phyloP scores from a whole-genome alignment of 2,888 invertebrate species.

The Philaethria dido region DNA sequence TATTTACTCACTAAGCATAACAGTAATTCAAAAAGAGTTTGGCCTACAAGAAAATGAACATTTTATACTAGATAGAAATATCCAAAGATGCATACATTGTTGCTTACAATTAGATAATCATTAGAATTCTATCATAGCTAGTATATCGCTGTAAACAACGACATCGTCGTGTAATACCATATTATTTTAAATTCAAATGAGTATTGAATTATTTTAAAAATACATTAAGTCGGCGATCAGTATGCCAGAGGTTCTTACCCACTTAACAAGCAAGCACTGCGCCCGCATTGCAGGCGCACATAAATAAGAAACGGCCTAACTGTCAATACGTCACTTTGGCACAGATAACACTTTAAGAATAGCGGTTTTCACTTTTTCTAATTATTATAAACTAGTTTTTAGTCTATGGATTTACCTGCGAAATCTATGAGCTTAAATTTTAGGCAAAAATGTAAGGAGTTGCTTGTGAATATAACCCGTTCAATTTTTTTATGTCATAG shows the following conservation, averaged over 20 bases:
- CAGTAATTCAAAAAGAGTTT: not conserved
- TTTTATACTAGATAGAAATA: not conserved
- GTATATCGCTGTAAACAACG: not conserved
- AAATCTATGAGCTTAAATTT: too few species aligned
- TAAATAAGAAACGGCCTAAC: conserved; percentile 38
- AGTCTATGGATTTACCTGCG: too few species aligned
- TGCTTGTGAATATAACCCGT: too few species aligned
- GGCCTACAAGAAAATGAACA: not conserved
- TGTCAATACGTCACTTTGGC: conserved; percentile 37
- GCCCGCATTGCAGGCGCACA: conserved; percentile 37
- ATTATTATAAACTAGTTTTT: not conserved
- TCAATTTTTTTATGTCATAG: too few species aligned
- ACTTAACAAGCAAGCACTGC: conserved; percentile 30
- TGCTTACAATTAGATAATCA: not conserved
- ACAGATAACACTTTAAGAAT: conserved; percentile 19
- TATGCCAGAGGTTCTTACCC: conserved; percentile 40
- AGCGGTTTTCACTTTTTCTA: conserved; percentile 3
- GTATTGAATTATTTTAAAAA: not conserved
- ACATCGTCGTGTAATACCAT: not conserved
- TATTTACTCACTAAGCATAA: not conserved
- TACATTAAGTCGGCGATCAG: conserved; percentile 27
- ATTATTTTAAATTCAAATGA: not conserved
- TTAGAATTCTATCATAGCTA: too few species aligned
- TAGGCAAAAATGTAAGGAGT: too few species aligned
- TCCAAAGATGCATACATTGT: not conserved